A percentile compares a stretch with the other conserved stretches of the same genome.
phyloP scores from a whole-genome alignment of 2,113 vertebrate genomes.

The Ammospiza nelsoni region DNA sequence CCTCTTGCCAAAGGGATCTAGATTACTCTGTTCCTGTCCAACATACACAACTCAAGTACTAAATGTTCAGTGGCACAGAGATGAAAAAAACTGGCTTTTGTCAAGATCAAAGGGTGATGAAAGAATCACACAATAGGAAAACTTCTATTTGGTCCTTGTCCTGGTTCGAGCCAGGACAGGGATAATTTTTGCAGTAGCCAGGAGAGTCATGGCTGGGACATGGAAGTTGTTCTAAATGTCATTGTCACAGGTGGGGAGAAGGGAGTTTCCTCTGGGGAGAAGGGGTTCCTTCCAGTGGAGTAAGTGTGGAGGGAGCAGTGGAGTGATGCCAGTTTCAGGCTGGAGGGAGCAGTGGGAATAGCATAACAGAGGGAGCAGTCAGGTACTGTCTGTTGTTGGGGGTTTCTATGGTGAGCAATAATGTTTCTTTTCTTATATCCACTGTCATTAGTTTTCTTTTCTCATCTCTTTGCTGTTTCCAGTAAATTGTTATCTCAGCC shows the following conservation, averaged over 20 bases:
- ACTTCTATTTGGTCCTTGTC: background rate
- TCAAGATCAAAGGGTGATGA: background rate
- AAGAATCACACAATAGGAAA: background rate
- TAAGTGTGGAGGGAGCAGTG: background rate
- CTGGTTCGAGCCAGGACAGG: background rate
- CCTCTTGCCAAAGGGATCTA: background rate
- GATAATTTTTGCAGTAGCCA: background rate
- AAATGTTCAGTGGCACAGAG: background rate
- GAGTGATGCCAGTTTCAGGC: background rate
- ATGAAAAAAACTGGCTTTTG: background rate
- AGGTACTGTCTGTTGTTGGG: background rate
- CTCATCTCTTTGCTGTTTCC: background rate
- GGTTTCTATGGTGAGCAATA: background rate
- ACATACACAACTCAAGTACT: background rate
- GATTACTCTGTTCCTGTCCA: background rate
- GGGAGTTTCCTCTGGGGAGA: background rate
- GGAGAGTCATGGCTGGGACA: background rate
- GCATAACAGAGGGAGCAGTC: background rate
- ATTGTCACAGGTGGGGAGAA: background rate
- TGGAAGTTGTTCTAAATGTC: background rate
- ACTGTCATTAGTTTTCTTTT: background rate
- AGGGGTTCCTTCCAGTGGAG: background rate
- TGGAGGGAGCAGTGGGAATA: background rate
- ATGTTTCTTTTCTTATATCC: background rate
- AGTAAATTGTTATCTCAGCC: background rate